Evolutionary conservation across 2,113 vertebrate species (phyloP), one percentile per base, ranked within the genome.

Genomic region (Cephalophus harveyi): DNA sequence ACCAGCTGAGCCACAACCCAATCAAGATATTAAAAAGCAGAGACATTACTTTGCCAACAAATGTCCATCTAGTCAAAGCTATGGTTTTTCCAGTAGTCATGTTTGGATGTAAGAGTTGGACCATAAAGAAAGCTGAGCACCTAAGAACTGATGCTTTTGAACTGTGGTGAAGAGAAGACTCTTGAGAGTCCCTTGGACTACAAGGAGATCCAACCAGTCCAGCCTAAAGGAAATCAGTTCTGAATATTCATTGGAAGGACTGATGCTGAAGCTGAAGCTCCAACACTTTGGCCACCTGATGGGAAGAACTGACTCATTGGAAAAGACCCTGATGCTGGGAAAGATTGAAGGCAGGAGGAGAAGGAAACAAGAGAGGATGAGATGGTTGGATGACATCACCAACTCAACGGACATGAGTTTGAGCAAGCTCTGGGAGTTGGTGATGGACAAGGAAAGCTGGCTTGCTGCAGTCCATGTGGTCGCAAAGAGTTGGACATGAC

Each of bases 401-500:
- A 0, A 71, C n/a, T 71, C 67, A 23, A 21, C 0, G 2, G 10
- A 40, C 9, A 36, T 71, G 67, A 71, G 67, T 71, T 12, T 71
- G 19, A 6, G 10, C n/a, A 71, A 71, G 10, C 67, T 71, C 19
- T 0, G 1, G n/a, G 19, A 40, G 10, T 40, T 71, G 67, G n/a
- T 71, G n/a, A 71, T 40, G n/a, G n/a, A 23, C 67, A 40, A 5
- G 19, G n/a, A 71, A 40, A 12, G 1, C 19, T 71, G n/a, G n/a
- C 19, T 36, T 40, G 67, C 19, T 71, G 4, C 19, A 71, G 67
- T 23, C n/a, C 19, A 40, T 71, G 67, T 21, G 19, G n/a, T 71
- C 1, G 0, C 67, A 40, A 71, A 40, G 19, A 40, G n/a, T 40
- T 23, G 5, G 67, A 40, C 19, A 40, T 71, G n/a, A 40, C n/a